Evolutionary conservation across 2,888 invertebrate species (phyloP), one percentile per base, ranked within the genome.

Genomic region (Melanchra persicariae): DNA sequence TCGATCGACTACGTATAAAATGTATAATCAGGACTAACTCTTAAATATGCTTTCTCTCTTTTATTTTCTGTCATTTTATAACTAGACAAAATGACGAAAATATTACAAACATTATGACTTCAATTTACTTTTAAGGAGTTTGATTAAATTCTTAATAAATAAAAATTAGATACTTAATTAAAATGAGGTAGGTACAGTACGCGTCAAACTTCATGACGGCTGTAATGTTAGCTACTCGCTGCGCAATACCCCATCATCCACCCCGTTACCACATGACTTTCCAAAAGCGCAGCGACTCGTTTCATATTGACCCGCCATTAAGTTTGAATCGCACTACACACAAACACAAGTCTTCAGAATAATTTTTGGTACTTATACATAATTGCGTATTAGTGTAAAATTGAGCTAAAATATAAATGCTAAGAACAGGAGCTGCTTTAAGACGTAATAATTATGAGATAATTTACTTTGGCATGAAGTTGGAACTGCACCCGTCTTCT

Each of bases 401-500:
- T 85, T 80, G 79, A 83, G 76, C 82, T 81, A 74, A 55, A 55
- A 22, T 22, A 72, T 71, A 75, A 85, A 79, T 73, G 69, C 68
- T 77, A 62, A 55, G 19, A 62, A 70, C 69, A 81, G 58, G 67
- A 71, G 63, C 19, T 78, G 60, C 68, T 61, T 12, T 60, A 43
- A n/a, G 0, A 12, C 24, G 19, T 64, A 64, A 47, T 47, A 30
- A 47, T 68, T 49, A 30, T 70, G 62, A 79, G 69, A 68, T 75
- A 74, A 78, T 81, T 81, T 83, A 82, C 87, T 88, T 88, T 88
- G 88, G 88, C 75, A 82, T 86, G 19, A 51, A 59, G 72, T 72
- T 68, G 51, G 61, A 19, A 37, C 51, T 40, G 52, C 60, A 52
- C 55, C n/a, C 30, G 30, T 74, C 67, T 70, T 74, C 62, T 74